Base-by-base conservation (phyloP, 2,888 invertebrate genomes). In the Tortrix viridana region DNA sequence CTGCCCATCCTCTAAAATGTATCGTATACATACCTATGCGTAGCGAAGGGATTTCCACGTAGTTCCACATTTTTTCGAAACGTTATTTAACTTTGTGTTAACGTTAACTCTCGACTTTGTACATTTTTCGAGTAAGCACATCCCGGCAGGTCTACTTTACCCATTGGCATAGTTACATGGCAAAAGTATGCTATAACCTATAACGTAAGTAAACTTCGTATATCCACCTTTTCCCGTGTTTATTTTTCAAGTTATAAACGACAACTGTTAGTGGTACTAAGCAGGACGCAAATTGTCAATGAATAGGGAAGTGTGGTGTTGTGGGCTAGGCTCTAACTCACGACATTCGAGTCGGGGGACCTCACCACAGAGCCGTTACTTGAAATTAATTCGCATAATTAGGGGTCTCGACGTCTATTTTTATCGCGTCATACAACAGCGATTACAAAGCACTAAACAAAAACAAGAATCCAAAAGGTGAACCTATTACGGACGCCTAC, bases 401-500 rank as follows among this genome's bases (percentile, higher is more conserved):
- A 19, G 12, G 12, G 14, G 32, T 32, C 32, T 12, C n/a, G 18
- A 4, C 18, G 44, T 44, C 18, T 19, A 44, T 44, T 32, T 32
- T 32, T 47, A 12, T 18, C 19, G 19, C 4, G 46, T 18, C 46
- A 47, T 16, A 47, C 18, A 3, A 47, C 46, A 32, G 46, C 12
- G 46, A 14, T 47, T 20, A 19, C 47, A 19, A 6, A 12, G 6
- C 43, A 19, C 20, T 16, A 22, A 19, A n/a, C 20, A 47, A 50
- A 62, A 57, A 52, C 22, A 18, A 55, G 44, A 60, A 54, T 19
- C 7, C 26, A 50, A 58, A 57, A 64, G 52, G 48, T 49, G 52
- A 53, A 58, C 43, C 58, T 65, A 60, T 60, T 54, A 55, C 47
- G 18, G 54, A 43, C 57, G 71, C 73, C 72, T 79, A 79, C 81